Percentiles rank a stretch among this genome's conserved stretches.
Conservation (phyloP, 2,888 invertebrate genomes). For the Habroteleia sp. region DNA sequence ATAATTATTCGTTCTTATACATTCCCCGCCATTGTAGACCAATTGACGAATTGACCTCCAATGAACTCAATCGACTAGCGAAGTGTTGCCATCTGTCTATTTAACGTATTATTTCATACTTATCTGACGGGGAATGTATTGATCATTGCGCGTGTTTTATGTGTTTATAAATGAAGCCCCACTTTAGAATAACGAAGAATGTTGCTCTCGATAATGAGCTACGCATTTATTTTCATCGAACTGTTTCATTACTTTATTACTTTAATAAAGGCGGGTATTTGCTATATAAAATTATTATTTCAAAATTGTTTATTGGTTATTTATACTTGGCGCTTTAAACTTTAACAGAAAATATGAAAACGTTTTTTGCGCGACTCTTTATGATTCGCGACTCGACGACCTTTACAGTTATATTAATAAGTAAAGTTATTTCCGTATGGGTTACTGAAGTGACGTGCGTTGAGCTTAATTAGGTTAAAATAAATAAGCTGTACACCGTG, state of each 20-base stretch:
- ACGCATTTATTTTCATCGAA: conserved; percentile 38
- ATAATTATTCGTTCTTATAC: conserved; percentile 10
- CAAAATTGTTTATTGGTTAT: too few relatives aligned
- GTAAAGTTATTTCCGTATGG: conserved; percentile 8
- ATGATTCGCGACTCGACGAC: conserved; percentile 5
- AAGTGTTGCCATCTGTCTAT: conserved; percentile 55
- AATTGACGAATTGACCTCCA: conserved; percentile 63
- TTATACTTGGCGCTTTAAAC: too few relatives aligned
- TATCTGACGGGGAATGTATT: conserved; percentile 58
- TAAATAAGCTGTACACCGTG: neutral
- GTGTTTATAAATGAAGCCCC: conserved; percentile 41
- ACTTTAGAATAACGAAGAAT: conserved; percentile 41
- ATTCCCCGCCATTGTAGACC: conserved; percentile 44
- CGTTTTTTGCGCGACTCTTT: neutral
- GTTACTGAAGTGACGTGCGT: conserved; percentile 2
- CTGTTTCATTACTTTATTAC: conserved; percentile 51
- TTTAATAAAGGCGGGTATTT: conserved; percentile 37
- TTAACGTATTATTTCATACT: conserved; percentile 55
- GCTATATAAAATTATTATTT: neutral
- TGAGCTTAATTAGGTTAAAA: conserved; percentile 5
- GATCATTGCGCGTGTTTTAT: conserved; percentile 50
- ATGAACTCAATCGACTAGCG: conserved; percentile 60
- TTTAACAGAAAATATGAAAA: too few relatives aligned
- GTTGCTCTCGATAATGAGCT: conserved; percentile 32
- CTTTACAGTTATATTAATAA: conserved; percentile 33